Evolutionary conservation across 2,888 invertebrate species (phyloP).

Genomic region (Peribatodes rhomboidaria): DNA sequence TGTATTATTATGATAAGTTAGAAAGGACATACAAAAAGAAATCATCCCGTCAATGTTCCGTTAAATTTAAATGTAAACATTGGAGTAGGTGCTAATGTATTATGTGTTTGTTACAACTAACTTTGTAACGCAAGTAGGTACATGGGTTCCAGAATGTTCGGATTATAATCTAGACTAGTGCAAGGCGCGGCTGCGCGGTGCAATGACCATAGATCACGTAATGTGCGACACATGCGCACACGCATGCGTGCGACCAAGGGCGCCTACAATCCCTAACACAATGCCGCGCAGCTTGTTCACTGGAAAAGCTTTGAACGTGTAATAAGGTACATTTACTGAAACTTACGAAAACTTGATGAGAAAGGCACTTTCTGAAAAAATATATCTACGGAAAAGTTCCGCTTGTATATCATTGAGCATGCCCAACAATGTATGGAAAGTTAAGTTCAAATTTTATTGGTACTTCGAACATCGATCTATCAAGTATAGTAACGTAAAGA

Average conservation of each 20-base stretch:
- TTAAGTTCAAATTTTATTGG: too few relatives aligned
- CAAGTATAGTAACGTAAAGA: too few relatives aligned
- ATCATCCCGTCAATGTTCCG: too few relatives aligned
- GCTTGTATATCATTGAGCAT: too few relatives aligned
- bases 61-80: too few relatives aligned
- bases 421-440: too few relatives aligned
- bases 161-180: conserved; percentile 46
- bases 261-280: conserved; percentile 80
- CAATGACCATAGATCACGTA: conserved; percentile 49
- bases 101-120: background rate
- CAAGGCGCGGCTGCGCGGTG: conserved; percentile 39
- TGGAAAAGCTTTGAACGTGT: conserved; percentile 6
- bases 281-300: conserved; percentile 46
- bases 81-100: too few relatives aligned
- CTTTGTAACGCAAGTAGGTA: background rate
- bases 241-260: conserved; percentile 72
- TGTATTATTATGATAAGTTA: too few relatives aligned
- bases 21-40: too few relatives aligned
- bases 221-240: conserved; percentile 58
- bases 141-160: conserved; percentile 41
- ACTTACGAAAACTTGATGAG: background rate
- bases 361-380: too few relatives aligned
- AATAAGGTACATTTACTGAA: background rate
- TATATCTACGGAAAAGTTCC: too few relatives aligned
- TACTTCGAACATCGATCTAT: too few relatives aligned